Conservation (phyloP, 2,113 vertebrate genomes). For the Accipiter cooperii region DNA sequence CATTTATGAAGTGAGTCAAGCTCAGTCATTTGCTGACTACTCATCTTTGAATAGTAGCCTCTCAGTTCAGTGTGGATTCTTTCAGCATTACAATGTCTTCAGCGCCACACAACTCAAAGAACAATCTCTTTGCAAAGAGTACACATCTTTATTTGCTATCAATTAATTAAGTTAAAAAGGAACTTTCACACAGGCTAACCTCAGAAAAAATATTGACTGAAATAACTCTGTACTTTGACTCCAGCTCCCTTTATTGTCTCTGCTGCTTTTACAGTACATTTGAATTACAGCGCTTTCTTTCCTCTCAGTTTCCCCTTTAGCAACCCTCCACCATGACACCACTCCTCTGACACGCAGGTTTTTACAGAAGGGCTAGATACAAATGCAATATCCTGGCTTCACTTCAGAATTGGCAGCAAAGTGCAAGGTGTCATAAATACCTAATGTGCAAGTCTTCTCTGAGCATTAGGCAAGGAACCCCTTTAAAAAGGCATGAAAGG, state of each 20-base stretch:
- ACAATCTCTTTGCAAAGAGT: neutral
- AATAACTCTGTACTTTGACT: neutral
- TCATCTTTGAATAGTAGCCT: constrained; percentile 4
- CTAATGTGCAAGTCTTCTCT: neutral
- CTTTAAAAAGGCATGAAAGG: neutral
- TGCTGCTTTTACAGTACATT: neutral
- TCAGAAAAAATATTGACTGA: constrained; percentile 17
- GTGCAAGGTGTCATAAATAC: neutral
- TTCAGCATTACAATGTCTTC: constrained; percentile 13
- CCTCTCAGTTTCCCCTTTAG: neutral
- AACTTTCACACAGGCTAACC: neutral
- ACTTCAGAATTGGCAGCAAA: neutral
- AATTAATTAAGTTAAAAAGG: neutral
- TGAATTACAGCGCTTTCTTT: neutral
- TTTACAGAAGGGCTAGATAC: neutral
- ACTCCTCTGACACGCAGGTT: neutral
- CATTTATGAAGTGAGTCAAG: neutral
- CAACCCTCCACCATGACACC: neutral
- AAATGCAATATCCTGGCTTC: neutral
- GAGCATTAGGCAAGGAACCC: neutral
- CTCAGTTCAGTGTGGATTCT: neutral
- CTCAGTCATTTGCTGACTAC: constrained; percentile 35
- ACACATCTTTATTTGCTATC: constrained; percentile 8
- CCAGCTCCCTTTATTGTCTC: neutral
- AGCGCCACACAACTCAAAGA: neutral